Evolutionary conservation across 2,888 invertebrate genomes (phyloP).

Genomic region (Stegana nigrithorax): DNA sequence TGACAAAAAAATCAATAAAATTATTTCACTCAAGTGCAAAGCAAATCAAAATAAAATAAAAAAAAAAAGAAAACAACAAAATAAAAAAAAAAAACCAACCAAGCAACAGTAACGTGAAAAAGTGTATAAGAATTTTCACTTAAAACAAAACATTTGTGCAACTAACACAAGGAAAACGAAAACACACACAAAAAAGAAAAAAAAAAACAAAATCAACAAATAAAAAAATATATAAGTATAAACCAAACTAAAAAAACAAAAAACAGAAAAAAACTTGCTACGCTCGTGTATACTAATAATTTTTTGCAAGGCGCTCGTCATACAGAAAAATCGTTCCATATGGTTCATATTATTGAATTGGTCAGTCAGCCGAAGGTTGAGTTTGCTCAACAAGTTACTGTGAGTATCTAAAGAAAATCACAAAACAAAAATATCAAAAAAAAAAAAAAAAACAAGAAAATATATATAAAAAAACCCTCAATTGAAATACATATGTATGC

Average conservation of each 20-base stretch:
- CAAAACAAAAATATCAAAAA: background rate
- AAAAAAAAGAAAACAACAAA: constrained; percentile 27
- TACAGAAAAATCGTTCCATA: constrained; percentile 74
- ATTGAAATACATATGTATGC: constrained; percentile 41
- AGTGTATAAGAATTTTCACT: background rate
- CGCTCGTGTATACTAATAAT: constrained; percentile 20
- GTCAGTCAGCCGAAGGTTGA: constrained; percentile 83
- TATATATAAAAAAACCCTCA: constrained; percentile 29
- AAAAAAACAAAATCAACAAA: constrained; percentile 28
- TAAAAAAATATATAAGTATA: constrained; percentile 35
- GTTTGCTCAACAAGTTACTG: constrained; percentile 81
- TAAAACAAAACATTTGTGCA: constrained; percentile 1
- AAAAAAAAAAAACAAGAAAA: constrained; percentile 32
- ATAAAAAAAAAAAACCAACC: constrained; percentile 27
- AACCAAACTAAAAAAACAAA: constrained; percentile 13
- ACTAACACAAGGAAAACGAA: constrained; percentile 13
- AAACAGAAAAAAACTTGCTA: constrained; percentile 5
- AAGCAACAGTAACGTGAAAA: constrained; percentile 28
- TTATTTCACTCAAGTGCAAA: too few relatives aligned
- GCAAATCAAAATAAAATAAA: constrained; percentile 28
- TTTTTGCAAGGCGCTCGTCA: constrained; percentile 55
- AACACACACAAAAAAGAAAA: constrained; percentile 23
- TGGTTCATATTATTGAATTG: constrained; percentile 85
- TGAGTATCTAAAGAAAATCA: constrained; percentile 77
- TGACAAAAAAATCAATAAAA: constrained; percentile 46